Evolutionary conservation across 2,113 vertebrate species (phyloP).

Genomic region (Cariama cristata): DNA sequence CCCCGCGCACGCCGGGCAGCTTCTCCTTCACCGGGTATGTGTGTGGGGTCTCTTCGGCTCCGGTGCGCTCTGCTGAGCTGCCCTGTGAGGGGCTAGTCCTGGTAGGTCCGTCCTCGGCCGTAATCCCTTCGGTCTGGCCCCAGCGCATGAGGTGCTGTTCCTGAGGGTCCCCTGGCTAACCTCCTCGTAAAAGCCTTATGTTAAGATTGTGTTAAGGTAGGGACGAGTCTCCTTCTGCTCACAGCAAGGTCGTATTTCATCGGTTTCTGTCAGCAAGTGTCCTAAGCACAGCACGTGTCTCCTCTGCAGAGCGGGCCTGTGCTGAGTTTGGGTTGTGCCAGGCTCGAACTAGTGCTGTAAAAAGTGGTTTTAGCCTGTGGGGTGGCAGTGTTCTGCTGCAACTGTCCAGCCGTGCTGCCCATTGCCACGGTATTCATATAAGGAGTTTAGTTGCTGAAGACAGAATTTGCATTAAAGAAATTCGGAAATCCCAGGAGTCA

Average conservation of each 20-base stretch:
- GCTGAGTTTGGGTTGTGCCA: no score
- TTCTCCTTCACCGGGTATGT: fast-evolving
- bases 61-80: background rate
- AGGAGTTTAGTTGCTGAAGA: background rate
- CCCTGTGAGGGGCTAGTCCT: background rate
- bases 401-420: fast-evolving
- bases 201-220: fast-evolving
- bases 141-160: fast-evolving
- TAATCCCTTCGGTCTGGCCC: background rate
- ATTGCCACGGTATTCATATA: fast-evolving
- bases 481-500: fast-evolving
- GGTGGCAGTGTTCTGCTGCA: no score
- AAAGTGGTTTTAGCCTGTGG: background rate
- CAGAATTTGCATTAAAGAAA: background rate
- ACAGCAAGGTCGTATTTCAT: fast-evolving
- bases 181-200: background rate
- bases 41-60: background rate
- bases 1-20: background rate
- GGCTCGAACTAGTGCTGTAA: no score
- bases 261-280: background rate
- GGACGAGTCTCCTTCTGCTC: background rate
- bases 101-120: background rate
- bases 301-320: fast-evolving
- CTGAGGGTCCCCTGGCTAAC: no score
- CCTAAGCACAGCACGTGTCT: fast-evolving